Percentiles rank a stretch among this genome's conserved stretches.
phyloP scores from a whole-genome alignment of 2,797 vertebrate species.

The Oreochromis grahami region DNA sequence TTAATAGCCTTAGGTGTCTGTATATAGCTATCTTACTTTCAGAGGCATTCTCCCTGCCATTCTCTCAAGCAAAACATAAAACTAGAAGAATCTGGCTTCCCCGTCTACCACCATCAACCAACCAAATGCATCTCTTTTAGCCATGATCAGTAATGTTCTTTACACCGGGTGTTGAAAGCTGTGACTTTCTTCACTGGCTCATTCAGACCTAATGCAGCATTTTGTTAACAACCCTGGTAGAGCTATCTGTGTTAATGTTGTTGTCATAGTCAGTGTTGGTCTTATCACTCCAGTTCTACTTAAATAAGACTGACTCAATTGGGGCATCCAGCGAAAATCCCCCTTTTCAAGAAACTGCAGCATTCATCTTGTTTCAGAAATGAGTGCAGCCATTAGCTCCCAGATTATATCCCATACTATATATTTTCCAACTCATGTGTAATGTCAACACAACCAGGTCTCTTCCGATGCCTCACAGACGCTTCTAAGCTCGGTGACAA shows the following conservation, averaged over 20 bases:
- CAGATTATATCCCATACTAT: not conserved
- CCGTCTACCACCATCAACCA: not conserved
- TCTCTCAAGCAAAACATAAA: not conserved
- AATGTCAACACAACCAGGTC: not conserved
- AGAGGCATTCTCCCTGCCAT: not conserved
- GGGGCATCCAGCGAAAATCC: not conserved
- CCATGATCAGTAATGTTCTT: fast-evolving
- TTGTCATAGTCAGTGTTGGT: not conserved
- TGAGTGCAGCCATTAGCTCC: not conserved
- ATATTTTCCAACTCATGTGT: not conserved
- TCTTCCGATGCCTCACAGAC: not conserved
- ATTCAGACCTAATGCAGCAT: not conserved
- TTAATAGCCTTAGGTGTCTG: not conserved
- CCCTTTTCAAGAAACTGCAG: not conserved
- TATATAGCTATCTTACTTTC: fast-evolving
- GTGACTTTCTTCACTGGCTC: not conserved
- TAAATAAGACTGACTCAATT: not conserved
- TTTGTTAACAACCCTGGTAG: fast-evolving
- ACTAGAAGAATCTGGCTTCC: not conserved
- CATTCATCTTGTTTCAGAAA: not conserved
- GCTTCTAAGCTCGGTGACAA: not conserved
- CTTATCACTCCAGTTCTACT: not conserved
- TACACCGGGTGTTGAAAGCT: not conserved
- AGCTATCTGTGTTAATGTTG: not conserved
- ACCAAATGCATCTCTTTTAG: not conserved